Evolutionary conservation across 2,888 invertebrate genomes (phyloP).

Genomic region (Rutpela maculata): DNA sequence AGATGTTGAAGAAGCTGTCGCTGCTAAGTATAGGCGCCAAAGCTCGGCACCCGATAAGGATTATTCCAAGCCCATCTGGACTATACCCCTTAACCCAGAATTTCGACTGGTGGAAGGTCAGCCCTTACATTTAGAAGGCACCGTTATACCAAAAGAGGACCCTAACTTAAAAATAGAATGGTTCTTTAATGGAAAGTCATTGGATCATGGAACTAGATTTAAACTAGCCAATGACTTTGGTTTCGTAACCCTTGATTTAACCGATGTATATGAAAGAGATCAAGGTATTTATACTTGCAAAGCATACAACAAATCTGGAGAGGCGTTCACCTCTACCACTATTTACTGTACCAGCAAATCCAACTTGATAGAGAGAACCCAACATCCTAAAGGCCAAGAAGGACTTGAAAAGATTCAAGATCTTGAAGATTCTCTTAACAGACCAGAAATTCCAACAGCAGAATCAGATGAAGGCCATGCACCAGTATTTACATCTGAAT

Average conservation of each 20-base stretch:
- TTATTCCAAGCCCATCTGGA: slow-evolving; percentile 91
- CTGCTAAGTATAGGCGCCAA: slow-evolving; percentile 83
- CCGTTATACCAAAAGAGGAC: slow-evolving; percentile 95
- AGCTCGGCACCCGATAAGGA: slow-evolving; percentile 84
- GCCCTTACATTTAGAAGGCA: slow-evolving; percentile 93
- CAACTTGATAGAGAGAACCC: slow-evolving; percentile 89
- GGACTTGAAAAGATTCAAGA: slow-evolving; percentile 94
- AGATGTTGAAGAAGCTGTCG: slow-evolving; percentile 89
- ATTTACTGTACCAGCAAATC: slow-evolving; percentile 89
- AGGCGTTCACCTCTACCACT: slow-evolving; percentile 94
- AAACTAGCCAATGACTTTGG: slow-evolving; percentile 97
- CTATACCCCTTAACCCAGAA: slow-evolving; percentile 87
- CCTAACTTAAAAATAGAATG: slow-evolving; percentile 93
- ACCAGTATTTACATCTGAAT: slow-evolving; percentile 92
- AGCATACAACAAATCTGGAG: slow-evolving; percentile 90
- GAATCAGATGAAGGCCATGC: slow-evolving; percentile 89
- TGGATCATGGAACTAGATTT: slow-evolving; percentile 92
- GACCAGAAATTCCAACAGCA: slow-evolving; percentile 80
- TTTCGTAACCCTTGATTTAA: slow-evolving; percentile 94
- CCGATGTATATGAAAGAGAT: slow-evolving; percentile 93
- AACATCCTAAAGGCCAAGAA: slow-evolving; percentile 96
- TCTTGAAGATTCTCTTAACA: slow-evolving; percentile 89
- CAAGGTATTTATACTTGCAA: slow-evolving; percentile 96
- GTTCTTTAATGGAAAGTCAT: slow-evolving; percentile 93
- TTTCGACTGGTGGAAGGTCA: slow-evolving; percentile 89